Evolutionary conservation across 2,888 invertebrate species (phyloP), one percentile per base, ranked within the genome.

Genomic region (Eupithecia pulchellata): DNA sequence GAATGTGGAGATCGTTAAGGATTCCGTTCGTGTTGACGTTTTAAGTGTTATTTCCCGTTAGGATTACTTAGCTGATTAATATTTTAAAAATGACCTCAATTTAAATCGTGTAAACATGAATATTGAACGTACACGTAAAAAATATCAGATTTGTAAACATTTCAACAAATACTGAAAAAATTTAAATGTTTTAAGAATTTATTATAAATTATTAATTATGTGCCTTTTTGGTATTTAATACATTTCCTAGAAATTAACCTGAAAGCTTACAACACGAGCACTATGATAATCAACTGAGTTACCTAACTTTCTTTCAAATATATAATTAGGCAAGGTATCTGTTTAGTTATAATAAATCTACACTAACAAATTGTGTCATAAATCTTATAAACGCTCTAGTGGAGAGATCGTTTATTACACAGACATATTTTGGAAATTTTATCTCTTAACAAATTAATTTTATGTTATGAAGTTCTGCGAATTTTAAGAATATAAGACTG

Each of bases 11-110:
- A 57, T 64, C 36, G 39, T 64, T 55, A 52, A 27, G 13, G 9
- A 57, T 68, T 42, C 34, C 61, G 61, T 65, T 55, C 25, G 27
- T n/a, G 39, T n/a, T 64, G 68, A 68, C 71, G 68, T 61, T 55
- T 68, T 58, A 55, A 70, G 29, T 66, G 27, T 42, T 29, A 13
- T 42, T 34, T 39, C 60, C 20, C 32, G 58, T 60, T 29, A 29
- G 55, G 55, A 55, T 34, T 55, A 55, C 29, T 55, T 55, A 57
- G 9, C 17, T 25, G 60, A 60, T 25, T 60, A 34, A 60, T 60
- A 34, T 60, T 34, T n/a, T 34, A 25, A 32, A 27, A 20, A 9
- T 30, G 30, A 58, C 30, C n/a, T 17, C 25, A 6, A 58, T 58
- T 32, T n/a, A 17, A 30, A 58, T 8, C 27, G 30, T 58, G 58